phyloP scores from a whole-genome alignment of 2,113 vertebrate species.

The Mustela lutreola region DNA sequence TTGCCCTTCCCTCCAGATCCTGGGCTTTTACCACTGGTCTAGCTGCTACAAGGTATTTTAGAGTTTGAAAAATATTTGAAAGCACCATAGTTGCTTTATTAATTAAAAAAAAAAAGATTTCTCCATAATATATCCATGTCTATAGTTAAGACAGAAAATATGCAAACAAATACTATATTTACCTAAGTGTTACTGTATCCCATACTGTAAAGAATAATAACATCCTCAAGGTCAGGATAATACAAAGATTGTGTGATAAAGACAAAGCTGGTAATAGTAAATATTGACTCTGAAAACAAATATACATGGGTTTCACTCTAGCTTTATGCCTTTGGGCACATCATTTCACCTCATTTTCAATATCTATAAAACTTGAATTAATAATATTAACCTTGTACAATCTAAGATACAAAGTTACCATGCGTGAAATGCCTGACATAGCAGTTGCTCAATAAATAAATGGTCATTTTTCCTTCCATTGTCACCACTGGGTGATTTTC shows the following conservation, averaged over 20 bases:
- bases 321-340: background rate
- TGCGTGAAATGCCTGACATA: background rate
- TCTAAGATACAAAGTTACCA: background rate
- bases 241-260: background rate
- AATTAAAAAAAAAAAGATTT: background rate
- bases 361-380: background rate
- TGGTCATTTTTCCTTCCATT: background rate
- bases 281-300: slow-evolving; percentile 1
- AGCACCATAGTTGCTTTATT: background rate
- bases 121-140: background rate
- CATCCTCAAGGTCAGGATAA: background rate
- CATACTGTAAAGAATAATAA: background rate
- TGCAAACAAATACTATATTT: background rate
- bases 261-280: background rate
- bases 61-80: background rate
- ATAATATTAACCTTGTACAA: background rate
- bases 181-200: background rate
- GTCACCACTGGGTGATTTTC: background rate
- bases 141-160: slow-evolving; percentile 12
- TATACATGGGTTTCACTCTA: background rate
- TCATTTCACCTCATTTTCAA: background rate
- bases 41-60: background rate
- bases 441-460: background rate
- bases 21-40: background rate
- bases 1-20: background rate